Evolutionary conservation across 2,888 invertebrate genomes (phyloP).

Genomic region (Epicampocera succincta): DNA sequence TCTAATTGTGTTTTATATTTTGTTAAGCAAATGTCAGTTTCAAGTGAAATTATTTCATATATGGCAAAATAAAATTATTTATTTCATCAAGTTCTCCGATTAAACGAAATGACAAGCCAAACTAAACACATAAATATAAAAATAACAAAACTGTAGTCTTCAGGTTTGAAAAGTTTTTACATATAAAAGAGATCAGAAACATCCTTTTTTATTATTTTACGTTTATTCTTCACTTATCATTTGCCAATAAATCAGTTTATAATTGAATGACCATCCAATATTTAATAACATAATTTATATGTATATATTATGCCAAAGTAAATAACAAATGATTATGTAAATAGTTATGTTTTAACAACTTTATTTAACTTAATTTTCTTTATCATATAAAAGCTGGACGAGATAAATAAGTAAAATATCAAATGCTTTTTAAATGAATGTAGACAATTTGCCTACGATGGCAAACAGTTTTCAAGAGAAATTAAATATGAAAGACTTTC

Average conservation of each 20-base stretch:
- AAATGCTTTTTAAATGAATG: constrained; percentile 48
- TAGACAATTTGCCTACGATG: constrained; percentile 52
- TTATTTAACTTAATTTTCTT: not conserved
- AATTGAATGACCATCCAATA: constrained; percentile 52
- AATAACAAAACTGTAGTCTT: no score
- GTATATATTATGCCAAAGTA: constrained; percentile 12
- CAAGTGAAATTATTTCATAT: not conserved
- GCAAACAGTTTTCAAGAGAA: constrained; percentile 27
- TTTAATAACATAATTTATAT: constrained; percentile 22
- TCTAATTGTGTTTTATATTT: constrained; percentile 11
- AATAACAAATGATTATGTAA: constrained; percentile 27
- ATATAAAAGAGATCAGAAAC: no score
- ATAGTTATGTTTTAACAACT: constrained; percentile 19
- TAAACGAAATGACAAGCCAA: no score
- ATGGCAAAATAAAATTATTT: no score
- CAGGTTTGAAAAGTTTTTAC: no score
- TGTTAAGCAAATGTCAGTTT: not conserved
- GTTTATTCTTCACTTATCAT: constrained; percentile 18
- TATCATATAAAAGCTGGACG: not conserved
- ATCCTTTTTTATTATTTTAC: not conserved
- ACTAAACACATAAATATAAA: no score
- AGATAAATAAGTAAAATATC: not conserved
- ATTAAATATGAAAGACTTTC: constrained; percentile 12
- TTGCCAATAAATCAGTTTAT: constrained; percentile 48
- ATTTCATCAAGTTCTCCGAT: no score